Conservation (phyloP, 2,113 vertebrate species). For the Capreolus pygargus region DNA sequence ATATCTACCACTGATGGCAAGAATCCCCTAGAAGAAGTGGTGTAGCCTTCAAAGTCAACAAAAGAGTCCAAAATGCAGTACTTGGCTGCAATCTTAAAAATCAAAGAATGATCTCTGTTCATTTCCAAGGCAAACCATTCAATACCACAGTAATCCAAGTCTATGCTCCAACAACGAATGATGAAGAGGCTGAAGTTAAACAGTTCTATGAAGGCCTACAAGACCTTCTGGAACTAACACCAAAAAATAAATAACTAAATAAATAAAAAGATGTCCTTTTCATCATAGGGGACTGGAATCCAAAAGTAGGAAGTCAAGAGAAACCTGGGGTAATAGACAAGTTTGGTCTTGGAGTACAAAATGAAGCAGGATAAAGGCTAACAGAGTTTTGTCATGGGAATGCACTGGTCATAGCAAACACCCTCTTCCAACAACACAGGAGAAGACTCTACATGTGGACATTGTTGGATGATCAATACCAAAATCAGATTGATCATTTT, state of each 20-base stretch:
- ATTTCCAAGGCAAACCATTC: not conserved
- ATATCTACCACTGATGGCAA: not conserved
- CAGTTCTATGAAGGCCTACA: not conserved
- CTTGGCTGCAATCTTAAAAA: not conserved
- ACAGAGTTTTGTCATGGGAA: not conserved
- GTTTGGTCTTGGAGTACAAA: not conserved
- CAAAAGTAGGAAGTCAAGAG: not conserved
- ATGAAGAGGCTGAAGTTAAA: not conserved
- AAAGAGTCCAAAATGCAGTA: not conserved
- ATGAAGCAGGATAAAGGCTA: not conserved
- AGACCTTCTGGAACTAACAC: not conserved
- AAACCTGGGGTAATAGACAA: not conserved
- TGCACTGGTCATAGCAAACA: not conserved
- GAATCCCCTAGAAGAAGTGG: not conserved
- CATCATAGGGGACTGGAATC: not conserved
- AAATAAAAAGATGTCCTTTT: not conserved
- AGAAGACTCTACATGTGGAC: not conserved
- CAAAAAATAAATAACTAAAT: not conserved
- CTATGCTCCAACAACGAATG: fast-evolving
- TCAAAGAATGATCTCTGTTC: not conserved
- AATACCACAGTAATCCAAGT: not conserved
- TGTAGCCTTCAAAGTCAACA: not conserved
- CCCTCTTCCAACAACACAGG: not conserved
- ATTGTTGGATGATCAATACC: fast-evolving
- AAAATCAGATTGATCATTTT: not conserved